These are phyloP conservation scores for Nomada lathburiana DNA, from an alignment of 2,888 invertebrate species.

Conservation along the genomic window DNA sequence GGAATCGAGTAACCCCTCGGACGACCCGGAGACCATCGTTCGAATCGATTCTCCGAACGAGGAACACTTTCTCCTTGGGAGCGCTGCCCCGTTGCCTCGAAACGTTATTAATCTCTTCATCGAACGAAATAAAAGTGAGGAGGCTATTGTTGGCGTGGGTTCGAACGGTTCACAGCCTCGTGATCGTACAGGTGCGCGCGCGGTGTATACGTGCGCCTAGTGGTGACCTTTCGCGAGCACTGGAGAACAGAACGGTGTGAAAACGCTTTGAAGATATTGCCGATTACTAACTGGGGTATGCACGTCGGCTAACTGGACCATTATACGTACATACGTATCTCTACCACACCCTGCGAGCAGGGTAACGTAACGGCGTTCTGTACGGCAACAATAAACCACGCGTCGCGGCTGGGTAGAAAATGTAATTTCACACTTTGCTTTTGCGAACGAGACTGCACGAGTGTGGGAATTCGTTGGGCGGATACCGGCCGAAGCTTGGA, in stretches of 20 bases:
- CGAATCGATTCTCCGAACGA: conserved; percentile 40
- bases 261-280: conserved; percentile 43
- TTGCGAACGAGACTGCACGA: neutral
- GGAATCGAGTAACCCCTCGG: conserved; percentile 48
- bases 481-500: conserved; percentile 11
- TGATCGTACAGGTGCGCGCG: conserved; percentile 42
- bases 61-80: conserved; percentile 65
- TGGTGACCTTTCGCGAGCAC: conserved; percentile 50
- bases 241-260: conserved; percentile 38
- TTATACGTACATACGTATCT: conserved; percentile 19
- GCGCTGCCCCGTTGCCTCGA: conserved; percentile 32
- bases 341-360: conserved; percentile 40
- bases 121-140: conserved; percentile 56
- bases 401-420: conserved; percentile 24
- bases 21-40: conserved; percentile 30
- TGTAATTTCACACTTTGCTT: conserved; percentile 33
- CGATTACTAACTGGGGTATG: conserved; percentile 51
- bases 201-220: conserved; percentile 11
- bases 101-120: conserved; percentile 71
- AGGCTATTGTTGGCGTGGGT: conserved; percentile 53
- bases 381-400: conserved; percentile 32
- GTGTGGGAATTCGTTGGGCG: conserved; percentile 46
- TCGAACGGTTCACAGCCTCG: neutral
- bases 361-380: neutral
- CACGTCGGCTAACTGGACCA: conserved; percentile 35